These are phyloP conservation scores for Lasioglossum oenotherae DNA, from an alignment of 2,888 invertebrate genomes.

Conservation along the genomic window DNA sequence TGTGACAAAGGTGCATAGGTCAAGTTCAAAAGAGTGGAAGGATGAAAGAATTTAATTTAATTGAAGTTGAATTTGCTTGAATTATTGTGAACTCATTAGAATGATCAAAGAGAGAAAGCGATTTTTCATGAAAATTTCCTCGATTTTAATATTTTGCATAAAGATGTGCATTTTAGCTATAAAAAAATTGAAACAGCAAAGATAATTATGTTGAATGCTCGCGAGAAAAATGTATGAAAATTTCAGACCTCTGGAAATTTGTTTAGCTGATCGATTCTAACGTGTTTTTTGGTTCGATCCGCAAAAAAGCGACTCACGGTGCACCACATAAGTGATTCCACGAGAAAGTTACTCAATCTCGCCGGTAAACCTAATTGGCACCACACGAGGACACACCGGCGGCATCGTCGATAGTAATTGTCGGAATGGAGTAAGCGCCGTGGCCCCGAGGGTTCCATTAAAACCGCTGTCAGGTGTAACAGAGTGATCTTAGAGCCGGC, in stretches of 20 bases:
- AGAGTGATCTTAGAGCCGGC: constrained; percentile 37
- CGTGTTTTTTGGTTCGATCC: background rate
- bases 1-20: background rate
- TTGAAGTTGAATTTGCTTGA: background rate
- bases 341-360: constrained; percentile 1
- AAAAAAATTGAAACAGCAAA: too few species aligned
- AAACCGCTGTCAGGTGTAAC: constrained; percentile 40
- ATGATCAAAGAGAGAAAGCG: background rate
- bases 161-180: too few species aligned
- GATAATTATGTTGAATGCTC: too few species aligned
- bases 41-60: background rate
- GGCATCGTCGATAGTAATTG: constrained; percentile 40
- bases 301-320: background rate
- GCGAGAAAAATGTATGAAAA: background rate
- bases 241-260: background rate
- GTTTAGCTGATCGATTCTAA: background rate
- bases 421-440: constrained; percentile 20
- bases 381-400: constrained; percentile 13
- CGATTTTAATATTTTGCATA: background rate
- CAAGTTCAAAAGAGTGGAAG: background rate
- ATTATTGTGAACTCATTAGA: background rate
- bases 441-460: constrained; percentile 46
- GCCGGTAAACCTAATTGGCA: background rate
- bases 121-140: too few species aligned
- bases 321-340: background rate